Evolutionary conservation across 2,888 invertebrate species (phyloP).

Genomic region (Sympetrum striolatum): DNA sequence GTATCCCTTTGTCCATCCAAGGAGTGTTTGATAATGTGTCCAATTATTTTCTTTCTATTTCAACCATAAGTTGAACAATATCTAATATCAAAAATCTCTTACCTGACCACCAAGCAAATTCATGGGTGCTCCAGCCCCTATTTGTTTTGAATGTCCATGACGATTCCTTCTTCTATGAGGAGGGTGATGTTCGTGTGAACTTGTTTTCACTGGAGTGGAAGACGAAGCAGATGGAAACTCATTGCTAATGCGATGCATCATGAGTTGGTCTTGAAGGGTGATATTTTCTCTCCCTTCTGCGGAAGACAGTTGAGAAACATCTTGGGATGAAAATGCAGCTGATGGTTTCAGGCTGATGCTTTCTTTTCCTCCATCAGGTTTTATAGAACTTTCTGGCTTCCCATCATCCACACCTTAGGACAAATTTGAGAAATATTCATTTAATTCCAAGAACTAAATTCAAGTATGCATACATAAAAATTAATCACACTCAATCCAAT

Average conservation of each 20-base stretch:
- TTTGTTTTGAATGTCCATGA: background rate
- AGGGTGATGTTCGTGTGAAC: background rate
- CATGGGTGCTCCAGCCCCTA: background rate
- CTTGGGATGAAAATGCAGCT: background rate
- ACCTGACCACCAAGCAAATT: slow-evolving; percentile 33
- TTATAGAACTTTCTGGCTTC: background rate
- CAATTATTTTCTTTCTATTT: background rate
- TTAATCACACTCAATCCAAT: too few species aligned
- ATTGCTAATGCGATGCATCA: background rate
- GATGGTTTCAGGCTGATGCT: background rate
- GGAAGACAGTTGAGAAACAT: background rate
- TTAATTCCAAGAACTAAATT: background rate
- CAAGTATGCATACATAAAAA: too few species aligned
- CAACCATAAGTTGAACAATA: background rate
- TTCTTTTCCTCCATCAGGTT: background rate
- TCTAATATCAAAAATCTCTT: background rate
- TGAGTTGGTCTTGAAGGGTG: background rate
- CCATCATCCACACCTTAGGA: background rate
- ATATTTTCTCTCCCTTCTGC: background rate
- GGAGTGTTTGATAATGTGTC: too few species aligned
- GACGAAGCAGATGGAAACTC: background rate
- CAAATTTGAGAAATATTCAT: background rate
- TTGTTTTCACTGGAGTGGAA: background rate
- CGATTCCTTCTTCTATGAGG: slow-evolving; percentile 34
- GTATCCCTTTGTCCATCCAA: too few species aligned